Evolutionary conservation across 2,888 invertebrate species (phyloP), one percentile per base, ranked within the genome.

Genomic region (Yponomeuta evonymella): DNA sequence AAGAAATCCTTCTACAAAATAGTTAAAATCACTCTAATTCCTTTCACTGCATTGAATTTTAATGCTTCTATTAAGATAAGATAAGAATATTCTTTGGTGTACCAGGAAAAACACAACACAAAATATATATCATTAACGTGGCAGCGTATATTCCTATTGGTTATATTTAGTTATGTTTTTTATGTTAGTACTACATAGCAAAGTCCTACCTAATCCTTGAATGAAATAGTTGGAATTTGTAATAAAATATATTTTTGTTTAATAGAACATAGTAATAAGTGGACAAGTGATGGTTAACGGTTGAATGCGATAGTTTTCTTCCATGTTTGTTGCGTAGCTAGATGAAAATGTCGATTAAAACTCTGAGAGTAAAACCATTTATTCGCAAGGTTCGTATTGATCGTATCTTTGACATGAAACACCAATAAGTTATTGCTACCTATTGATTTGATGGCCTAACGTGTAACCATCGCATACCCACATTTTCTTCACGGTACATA

Each of bases 341-440:
- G 30, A 33, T 65, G 65, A 65, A 63, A 58, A 58, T 58, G 51
- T 58, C 1, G 51, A 51, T 12, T 58, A 58, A 58, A 58, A 12
- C 15, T 43, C 5, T 58, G 12, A 58, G 12, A 58, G 5, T 58
- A 58, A 58, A 15, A 58, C 8, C 43, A 65, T 12, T 30, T 5
- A 33, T 29, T 65, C 12, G 12, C 29, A 33, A 33, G 33, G 33
- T 33, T 33, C 33, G 33, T 33, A 33, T 33, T 65, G 65, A 30
- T 65, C 30, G 30, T 33, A 65, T 65, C 23, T 12, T 65, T 65
- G 29, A 65, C 65, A 23, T 29, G 23, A 1, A 58, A 58, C 51
- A 58, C 15, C 51, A 12, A 4, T 64, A 30, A 64, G 64, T 64
- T 64, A 64, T 64, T 64, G 64, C 64, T 64, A 30, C 64, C 30